phyloP scores from a whole-genome alignment of 2,888 invertebrate species.

The Stenodera caucasica region DNA sequence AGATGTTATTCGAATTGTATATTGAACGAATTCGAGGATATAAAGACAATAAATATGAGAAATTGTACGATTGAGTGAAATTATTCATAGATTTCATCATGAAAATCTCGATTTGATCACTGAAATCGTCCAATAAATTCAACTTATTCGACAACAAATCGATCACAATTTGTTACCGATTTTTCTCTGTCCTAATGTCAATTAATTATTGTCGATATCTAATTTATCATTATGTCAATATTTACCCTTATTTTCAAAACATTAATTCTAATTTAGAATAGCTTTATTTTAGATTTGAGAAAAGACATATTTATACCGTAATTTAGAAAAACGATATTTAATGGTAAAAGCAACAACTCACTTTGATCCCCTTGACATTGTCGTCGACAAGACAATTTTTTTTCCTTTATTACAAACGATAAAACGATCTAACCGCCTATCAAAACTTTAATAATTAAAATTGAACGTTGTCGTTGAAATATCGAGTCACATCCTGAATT shows the following conservation, averaged over 20 bases:
- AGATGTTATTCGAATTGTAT: too few species aligned
- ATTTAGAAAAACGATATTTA: too few species aligned
- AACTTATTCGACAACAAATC: neutral
- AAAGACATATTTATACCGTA: too few species aligned
- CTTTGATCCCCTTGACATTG: neutral
- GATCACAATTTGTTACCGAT: too few species aligned
- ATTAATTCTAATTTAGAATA: too few species aligned
- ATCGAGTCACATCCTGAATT: neutral
- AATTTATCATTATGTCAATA: too few species aligned
- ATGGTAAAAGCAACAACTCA: too few species aligned
- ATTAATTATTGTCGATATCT: too few species aligned
- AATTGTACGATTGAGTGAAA: neutral
- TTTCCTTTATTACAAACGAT: neutral
- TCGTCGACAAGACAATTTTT: neutral
- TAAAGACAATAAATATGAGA: neutral
- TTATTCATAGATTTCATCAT: neutral
- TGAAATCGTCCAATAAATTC: neutral
- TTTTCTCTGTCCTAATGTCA: too few species aligned
- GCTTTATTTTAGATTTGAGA: too few species aligned
- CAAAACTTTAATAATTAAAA: neutral
- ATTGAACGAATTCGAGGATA: neutral
- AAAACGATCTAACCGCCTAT: neutral
- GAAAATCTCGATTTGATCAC: neutral
- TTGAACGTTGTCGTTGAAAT: neutral
- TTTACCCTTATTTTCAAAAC: too few species aligned